Evolutionary conservation across 2,888 invertebrate genomes (phyloP).

Genomic region (Drosophila mayaguana): DNA sequence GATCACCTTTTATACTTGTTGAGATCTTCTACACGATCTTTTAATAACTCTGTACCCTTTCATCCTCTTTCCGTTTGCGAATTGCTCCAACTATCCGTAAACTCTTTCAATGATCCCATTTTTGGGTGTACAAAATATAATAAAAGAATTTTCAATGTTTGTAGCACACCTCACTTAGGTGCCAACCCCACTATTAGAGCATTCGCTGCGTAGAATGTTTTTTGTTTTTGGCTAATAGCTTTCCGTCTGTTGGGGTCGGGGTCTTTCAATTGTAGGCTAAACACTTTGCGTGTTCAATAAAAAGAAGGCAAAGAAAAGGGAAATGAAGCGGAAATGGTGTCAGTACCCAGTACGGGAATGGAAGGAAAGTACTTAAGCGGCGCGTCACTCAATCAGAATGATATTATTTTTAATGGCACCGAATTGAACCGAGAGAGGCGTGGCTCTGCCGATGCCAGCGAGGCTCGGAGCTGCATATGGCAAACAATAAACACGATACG

Average conservation of each 20-base stretch:
- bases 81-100: no score
- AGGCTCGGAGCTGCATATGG: conserved; percentile 27
- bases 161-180: neutral
- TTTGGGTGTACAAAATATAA: neutral
- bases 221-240: conserved; percentile 20
- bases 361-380: conserved; percentile 76
- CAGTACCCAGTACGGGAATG: conserved; percentile 69
- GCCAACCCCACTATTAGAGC: conserved; percentile 2
- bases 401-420: conserved; percentile 80
- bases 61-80: no score
- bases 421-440: conserved; percentile 47
- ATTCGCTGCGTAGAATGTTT: conserved; percentile 25
- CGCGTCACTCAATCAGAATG: conserved; percentile 80
- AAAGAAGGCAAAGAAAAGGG: conserved; percentile 44
- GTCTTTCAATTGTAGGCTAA: conserved; percentile 19
- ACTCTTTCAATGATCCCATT: no score
- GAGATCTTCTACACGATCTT: no score
- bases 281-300: conserved; percentile 78
- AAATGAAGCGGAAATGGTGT: conserved; percentile 70
- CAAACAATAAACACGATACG: conserved; percentile 65
- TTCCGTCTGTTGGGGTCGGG: conserved; percentile 1
- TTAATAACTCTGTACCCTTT: no score
- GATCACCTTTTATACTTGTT: no score
- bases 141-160: neutral
- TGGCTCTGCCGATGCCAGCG: neutral